phyloP scores from a whole-genome alignment of 2,113 vertebrate genomes.

The Polypterus senegalus region DNA sequence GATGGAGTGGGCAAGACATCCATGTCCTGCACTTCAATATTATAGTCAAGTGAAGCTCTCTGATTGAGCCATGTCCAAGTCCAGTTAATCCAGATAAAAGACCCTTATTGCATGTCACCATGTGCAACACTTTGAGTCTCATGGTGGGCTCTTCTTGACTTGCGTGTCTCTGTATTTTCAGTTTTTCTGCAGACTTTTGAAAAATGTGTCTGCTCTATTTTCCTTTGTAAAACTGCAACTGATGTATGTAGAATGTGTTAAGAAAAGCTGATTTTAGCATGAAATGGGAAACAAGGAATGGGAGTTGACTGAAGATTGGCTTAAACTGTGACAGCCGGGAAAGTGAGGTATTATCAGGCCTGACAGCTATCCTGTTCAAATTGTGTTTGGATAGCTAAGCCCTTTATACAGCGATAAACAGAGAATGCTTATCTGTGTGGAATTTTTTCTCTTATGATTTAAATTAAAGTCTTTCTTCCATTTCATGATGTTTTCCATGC shows the following conservation, averaged over 20 bases:
- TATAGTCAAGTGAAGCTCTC: no score
- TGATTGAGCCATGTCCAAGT: no score
- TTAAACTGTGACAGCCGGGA: neutral
- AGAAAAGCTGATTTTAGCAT: constrained; percentile 15
- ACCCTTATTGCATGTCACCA: no score
- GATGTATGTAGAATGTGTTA: constrained; percentile 1
- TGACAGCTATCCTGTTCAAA: neutral
- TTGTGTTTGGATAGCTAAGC: neutral
- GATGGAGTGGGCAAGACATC: no score
- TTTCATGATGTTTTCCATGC: no score
- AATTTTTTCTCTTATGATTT: no score
- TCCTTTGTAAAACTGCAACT: constrained; percentile 10
- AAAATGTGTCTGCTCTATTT: constrained; percentile 2
- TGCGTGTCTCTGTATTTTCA: neutral
- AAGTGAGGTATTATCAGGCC: neutral
- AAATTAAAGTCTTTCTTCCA: no score
- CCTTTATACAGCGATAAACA: neutral
- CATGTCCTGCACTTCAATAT: no score
- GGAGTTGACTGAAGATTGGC: neutral
- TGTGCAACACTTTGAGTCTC: no score
- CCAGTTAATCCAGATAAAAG: no score
- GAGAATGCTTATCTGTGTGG: neutral
- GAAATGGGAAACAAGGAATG: constrained; percentile 9
- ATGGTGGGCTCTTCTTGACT: no score
- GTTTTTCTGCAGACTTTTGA: constrained; percentile 1